These are phyloP conservation scores for Abscondita cerata DNA, from an alignment of 2,888 invertebrate species.

Conservation along the genomic window DNA sequence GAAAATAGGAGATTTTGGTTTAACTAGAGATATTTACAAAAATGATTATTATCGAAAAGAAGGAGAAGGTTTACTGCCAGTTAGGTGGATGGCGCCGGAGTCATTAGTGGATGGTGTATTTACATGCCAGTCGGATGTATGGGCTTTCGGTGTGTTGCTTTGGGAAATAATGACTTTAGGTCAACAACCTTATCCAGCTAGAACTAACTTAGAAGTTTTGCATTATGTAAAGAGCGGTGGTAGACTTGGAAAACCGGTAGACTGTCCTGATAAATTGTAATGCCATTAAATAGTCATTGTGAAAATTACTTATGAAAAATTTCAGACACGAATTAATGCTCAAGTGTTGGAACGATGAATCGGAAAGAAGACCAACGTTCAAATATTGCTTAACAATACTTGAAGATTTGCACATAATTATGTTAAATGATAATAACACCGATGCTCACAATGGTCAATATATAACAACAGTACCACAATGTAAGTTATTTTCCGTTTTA, in stretches of 20 bases:
- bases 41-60: slow-evolving; percentile 98
- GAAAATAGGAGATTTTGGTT: slow-evolving; percentile 97
- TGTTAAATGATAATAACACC: slow-evolving; percentile 53
- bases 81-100: slow-evolving; percentile 99
- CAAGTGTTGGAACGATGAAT: slow-evolving; percentile 86
- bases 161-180: slow-evolving; percentile 98
- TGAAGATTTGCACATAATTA: slow-evolving; percentile 54
- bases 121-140: slow-evolving; percentile 95
- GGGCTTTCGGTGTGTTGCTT: slow-evolving; percentile 92
- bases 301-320: no score
- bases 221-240: slow-evolving; percentile 90
- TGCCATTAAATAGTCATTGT: slow-evolving; percentile 53
- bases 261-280: slow-evolving; percentile 84
- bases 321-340: slow-evolving; percentile 83
- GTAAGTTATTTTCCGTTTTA: slow-evolving; percentile 48
- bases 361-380: slow-evolving; percentile 88
- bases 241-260: slow-evolving; percentile 78
- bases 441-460: slow-evolving; percentile 60
- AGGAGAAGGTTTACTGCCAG: slow-evolving; percentile 88
- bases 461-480: slow-evolving; percentile 57
- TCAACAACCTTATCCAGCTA: slow-evolving; percentile 95
- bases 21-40: slow-evolving; percentile 96
- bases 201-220: slow-evolving; percentile 91
- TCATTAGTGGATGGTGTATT: slow-evolving; percentile 95
- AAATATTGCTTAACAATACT: slow-evolving; percentile 77